Evolutionary conservation across 2,113 vertebrate species (phyloP).

Genomic region (Athene noctua): DNA sequence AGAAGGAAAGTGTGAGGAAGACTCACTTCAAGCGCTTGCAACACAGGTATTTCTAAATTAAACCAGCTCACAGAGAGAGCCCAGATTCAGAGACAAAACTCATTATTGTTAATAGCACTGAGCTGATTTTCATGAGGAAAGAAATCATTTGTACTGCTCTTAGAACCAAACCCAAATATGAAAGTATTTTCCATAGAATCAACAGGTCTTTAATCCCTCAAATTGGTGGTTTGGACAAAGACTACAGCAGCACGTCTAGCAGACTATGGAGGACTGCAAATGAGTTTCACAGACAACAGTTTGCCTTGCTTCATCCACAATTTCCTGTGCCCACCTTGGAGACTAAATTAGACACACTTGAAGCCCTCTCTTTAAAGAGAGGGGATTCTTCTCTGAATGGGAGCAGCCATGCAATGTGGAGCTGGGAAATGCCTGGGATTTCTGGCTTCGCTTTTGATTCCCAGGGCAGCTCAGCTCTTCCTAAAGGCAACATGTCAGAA

Average conservation of each 20-base stretch:
- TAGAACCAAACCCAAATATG: background rate
- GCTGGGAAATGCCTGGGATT: constrained; percentile 48
- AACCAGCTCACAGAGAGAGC: background rate
- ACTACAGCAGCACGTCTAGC: background rate
- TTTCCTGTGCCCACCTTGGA: constrained; percentile 25
- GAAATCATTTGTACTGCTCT: background rate
- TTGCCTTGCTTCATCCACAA: background rate
- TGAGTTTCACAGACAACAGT: background rate
- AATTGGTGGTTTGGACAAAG: background rate
- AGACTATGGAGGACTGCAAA: background rate
- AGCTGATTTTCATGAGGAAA: background rate
- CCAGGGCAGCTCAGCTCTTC: constrained; percentile 12
- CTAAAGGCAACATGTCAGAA: background rate
- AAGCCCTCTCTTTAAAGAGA: constrained; percentile 59
- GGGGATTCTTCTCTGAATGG: constrained; percentile 73
- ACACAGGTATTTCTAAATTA: background rate
- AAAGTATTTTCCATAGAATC: background rate
- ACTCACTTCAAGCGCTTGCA: background rate
- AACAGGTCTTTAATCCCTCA: background rate
- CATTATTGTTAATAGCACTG: background rate
- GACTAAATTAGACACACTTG: constrained; percentile 24
- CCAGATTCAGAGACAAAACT: background rate
- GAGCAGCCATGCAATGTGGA: constrained; percentile 75
- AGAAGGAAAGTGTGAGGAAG: background rate
- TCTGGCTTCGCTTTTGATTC: constrained; percentile 45